These are phyloP conservation scores for Emydocephalus ijimae DNA, from an alignment of 2,113 vertebrate genomes.

Conservation along the genomic window DNA sequence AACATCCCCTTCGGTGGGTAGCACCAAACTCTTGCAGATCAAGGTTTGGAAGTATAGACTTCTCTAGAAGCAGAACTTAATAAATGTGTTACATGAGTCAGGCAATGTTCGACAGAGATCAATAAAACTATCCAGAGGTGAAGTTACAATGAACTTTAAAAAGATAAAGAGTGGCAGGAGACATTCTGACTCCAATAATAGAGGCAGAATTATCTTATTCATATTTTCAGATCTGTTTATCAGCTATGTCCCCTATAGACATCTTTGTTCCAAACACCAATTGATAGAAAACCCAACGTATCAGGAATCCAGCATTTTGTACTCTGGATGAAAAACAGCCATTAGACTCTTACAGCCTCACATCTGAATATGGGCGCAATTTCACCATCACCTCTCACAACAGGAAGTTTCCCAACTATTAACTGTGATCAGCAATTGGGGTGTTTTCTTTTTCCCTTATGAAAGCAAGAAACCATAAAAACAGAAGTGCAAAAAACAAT, in stretches of 20 bases:
- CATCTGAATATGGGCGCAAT: conserved; percentile 13
- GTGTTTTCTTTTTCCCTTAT: conserved; percentile 31
- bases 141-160: neutral
- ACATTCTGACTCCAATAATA: neutral
- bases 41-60: neutral
- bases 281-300: neutral
- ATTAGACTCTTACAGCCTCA: neutral
- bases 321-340: conserved; percentile 26
- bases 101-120: neutral
- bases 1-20: neutral
- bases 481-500: conserved; percentile 19
- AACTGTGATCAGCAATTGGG: conserved; percentile 16
- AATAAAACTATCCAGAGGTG: neutral
- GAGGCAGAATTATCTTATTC: neutral
- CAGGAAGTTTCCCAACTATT: neutral
- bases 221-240: neutral
- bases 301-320: neutral
- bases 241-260: neutral
- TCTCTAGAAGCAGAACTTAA: neutral
- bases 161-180: neutral
- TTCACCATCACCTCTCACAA: neutral
- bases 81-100: neutral
- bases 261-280: neutral
- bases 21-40: neutral
- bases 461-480: conserved; percentile 28